Evolutionary conservation across 1,140 invertebrate species (phyloP), one percentile per base, ranked within the genome.

Genomic region (Leptinotarsa defecta): DNA sequence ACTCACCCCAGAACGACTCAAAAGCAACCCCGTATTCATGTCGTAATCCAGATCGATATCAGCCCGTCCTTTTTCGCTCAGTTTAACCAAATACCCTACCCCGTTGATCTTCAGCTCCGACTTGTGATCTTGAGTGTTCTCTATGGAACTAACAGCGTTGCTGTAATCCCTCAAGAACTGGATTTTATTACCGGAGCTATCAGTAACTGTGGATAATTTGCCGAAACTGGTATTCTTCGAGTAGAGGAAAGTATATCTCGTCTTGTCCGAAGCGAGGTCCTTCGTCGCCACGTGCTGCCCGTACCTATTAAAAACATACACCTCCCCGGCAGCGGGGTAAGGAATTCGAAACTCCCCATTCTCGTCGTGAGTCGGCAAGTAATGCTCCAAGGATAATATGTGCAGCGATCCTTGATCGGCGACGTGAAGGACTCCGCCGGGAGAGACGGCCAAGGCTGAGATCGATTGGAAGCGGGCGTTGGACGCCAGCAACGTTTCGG

Each of bases 221-320:
- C 97, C 97, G 82, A 97, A 97, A 83, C 95, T 96, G 3, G 96
- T 98, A 82, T 98, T 98, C 84, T 98, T 98, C 20, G 94, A 97
- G 86, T 99, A 99, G 2, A 97, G 89, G 87, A 98, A 99, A 34
- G 95, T 95, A 85, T 98, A 98, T 81, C 96, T 90, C 1, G 93
- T 94, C 87, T 96, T 95, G 27, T 94, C 94, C 1, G 96, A 97
- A 57, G 96, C 94, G 61, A 98, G 88, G 86, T 98, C 96, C 84
- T 95, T 95, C 0, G 97, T 98, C 4, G 93, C 92, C 22, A 95
- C 93, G 85, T 99, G 97, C 86, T 98, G 96, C 0, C 97, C 97
- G 83, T 98, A 97, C 13, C 94, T 89, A 86, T 95, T 95, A 84
- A 99, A 99, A 0, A 98, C 92, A 82, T 98, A 98, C 48, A 98